Evolutionary conservation across 2,113 vertebrate species (phyloP).

Genomic region (Crotalus viridis): DNA sequence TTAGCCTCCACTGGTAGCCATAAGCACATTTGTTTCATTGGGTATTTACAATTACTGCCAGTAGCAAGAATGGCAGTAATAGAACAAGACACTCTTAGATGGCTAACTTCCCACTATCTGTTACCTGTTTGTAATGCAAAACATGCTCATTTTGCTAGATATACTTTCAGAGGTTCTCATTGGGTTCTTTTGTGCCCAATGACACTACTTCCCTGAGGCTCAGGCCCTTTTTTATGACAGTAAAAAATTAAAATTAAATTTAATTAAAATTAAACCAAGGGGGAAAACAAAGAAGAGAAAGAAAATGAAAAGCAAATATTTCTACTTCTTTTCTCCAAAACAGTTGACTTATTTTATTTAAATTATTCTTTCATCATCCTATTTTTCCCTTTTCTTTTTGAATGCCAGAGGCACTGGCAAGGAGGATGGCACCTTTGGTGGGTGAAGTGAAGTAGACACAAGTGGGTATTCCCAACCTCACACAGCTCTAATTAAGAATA

Average conservation of each 20-base stretch:
- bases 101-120: neutral
- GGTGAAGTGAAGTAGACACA: constrained; percentile 54
- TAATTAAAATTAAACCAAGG: constrained; percentile 27
- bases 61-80: neutral
- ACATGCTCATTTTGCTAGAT: neutral
- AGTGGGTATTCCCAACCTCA: constrained; percentile 60
- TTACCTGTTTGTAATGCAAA: neutral
- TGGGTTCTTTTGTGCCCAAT: neutral
- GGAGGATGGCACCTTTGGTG: constrained; percentile 41
- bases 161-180: neutral
- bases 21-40: neutral
- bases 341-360: constrained; percentile 49
- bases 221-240: constrained; percentile 27
- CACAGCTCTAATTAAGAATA: constrained; percentile 67
- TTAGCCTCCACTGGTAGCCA: neutral
- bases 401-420: constrained; percentile 55
- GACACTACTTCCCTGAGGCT: neutral
- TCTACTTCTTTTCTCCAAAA: constrained; percentile 26
- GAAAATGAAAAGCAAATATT: constrained; percentile 52
- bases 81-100: neutral
- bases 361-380: constrained; percentile 47
- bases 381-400: constrained; percentile 31
- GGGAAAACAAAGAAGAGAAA: neutral
- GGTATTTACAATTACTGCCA: neutral
- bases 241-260: too few species aligned